phyloP scores from a whole-genome alignment of 1,140 invertebrate genomes.

The Lamellibrachia luymesi region DNA sequence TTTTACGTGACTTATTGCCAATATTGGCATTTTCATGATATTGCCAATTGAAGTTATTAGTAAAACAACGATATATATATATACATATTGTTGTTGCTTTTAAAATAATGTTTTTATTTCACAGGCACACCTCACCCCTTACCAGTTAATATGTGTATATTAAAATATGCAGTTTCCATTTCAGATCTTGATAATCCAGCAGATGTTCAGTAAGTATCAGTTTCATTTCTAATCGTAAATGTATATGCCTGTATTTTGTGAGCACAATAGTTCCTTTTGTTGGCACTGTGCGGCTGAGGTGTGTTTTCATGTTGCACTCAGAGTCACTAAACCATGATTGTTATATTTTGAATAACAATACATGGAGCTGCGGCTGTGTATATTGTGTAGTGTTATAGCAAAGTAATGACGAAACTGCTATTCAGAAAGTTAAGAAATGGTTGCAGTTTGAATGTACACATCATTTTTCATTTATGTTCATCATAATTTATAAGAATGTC shows the following conservation, averaged over 20 bases:
- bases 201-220: constrained; percentile 88
- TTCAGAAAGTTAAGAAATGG: not conserved
- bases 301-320: not conserved
- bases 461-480: too few relatives aligned
- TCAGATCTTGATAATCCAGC: constrained; percentile 95
- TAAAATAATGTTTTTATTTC: not conserved
- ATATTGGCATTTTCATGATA: too few relatives aligned
- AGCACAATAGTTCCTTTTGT: not conserved
- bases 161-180: constrained; percentile 46
- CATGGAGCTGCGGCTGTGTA: not conserved
- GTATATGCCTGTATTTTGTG: not conserved
- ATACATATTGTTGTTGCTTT: not conserved
- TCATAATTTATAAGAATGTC: too few relatives aligned
- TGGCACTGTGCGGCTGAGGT: not conserved
- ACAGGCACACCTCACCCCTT: not conserved
- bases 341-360: not conserved
- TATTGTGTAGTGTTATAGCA: not conserved
- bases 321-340: not conserved
- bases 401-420: not conserved
- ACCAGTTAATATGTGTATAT: not conserved
- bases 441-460: not conserved
- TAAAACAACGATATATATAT: not conserved
- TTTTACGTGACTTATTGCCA: too few relatives aligned
- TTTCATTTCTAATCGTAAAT: constrained; percentile 15
- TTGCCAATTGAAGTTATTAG: too few relatives aligned